phyloP scores from a whole-genome alignment of 2,113 vertebrate genomes.

The Zosterops hypoxanthus region DNA sequence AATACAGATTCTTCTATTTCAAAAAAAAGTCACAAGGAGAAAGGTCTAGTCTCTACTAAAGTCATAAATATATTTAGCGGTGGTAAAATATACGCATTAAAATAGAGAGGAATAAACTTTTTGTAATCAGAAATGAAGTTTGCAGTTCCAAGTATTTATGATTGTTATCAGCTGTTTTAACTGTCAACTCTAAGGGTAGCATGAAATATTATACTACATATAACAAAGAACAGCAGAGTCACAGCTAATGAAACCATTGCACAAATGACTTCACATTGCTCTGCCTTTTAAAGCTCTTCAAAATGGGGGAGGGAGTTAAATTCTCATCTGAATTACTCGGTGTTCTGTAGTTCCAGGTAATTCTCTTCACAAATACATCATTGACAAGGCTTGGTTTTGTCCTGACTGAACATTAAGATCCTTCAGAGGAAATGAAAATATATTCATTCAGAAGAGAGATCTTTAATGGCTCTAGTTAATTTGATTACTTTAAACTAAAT shows the following conservation, averaged over 20 bases:
- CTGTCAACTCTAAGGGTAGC: slow-evolving; percentile 48
- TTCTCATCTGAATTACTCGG: slow-evolving; percentile 51
- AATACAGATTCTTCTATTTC: slow-evolving; percentile 58
- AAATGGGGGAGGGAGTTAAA: slow-evolving; percentile 52
- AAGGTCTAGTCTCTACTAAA: slow-evolving; percentile 68
- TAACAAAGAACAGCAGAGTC: slow-evolving; percentile 64
- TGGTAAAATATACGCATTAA: slow-evolving; percentile 73
- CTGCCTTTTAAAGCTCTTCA: slow-evolving; percentile 77
- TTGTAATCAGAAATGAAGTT: slow-evolving; percentile 63
- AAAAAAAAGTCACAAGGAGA: slow-evolving; percentile 37
- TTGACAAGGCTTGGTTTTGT: slow-evolving; percentile 30
- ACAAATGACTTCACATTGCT: slow-evolving; percentile 60
- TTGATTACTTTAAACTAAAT: slow-evolving; percentile 57
- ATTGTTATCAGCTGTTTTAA: slow-evolving; percentile 54
- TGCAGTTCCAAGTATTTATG: slow-evolving; percentile 42
- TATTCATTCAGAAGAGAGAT: slow-evolving; percentile 57
- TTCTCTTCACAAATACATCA: slow-evolving; percentile 60
- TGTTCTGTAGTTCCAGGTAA: slow-evolving; percentile 15
- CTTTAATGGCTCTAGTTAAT: slow-evolving; percentile 47
- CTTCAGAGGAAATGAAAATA: slow-evolving; percentile 60
- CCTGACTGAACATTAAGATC: slow-evolving; percentile 53
- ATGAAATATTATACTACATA: slow-evolving; percentile 39
- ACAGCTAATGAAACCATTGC: slow-evolving; percentile 52
- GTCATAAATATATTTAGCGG: slow-evolving; percentile 70
- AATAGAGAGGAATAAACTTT: slow-evolving; percentile 68